These are phyloP conservation scores for Pachycephus smyrnensis DNA, from an alignment of 2,888 invertebrate species.

Conservation along the genomic window DNA sequence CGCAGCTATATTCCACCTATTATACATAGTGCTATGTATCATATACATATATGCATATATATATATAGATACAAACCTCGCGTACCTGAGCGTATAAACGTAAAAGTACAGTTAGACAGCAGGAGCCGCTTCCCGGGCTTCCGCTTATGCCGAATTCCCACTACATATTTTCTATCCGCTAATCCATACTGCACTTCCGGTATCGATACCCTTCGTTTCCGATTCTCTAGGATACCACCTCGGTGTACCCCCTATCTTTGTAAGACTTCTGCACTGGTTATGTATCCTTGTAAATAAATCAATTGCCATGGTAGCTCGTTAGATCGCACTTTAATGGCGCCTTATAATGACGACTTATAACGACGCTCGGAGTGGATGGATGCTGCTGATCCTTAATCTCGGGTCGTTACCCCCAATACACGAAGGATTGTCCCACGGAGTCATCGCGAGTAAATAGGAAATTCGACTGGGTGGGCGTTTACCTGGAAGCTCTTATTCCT, in stretches of 20 bases:
- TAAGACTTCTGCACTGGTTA: background rate
- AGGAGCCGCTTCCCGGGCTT: background rate
- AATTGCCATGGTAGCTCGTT: background rate
- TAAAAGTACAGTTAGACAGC: constrained; percentile 59
- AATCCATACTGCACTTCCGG: background rate
- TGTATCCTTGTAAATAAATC: background rate
- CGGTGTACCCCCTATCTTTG: background rate
- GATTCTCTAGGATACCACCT: background rate
- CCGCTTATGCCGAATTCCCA: constrained; percentile 27
- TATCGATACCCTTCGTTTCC: background rate
- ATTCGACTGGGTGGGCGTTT: background rate
- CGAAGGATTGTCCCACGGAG: background rate
- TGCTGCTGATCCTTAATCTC: constrained; percentile 17
- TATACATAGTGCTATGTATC: background rate
- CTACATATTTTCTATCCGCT: background rate
- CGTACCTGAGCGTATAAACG: constrained; percentile 36
- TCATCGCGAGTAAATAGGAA: background rate
- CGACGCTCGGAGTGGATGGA: constrained; percentile 21
- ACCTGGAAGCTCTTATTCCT: background rate
- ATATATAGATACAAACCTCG: background rate
- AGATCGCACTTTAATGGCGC: background rate
- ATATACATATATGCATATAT: background rate
- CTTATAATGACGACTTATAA: constrained; percentile 12
- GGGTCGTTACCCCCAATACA: background rate
- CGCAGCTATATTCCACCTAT: background rate